phyloP scores from a whole-genome alignment of 2,888 invertebrate species.

The Cheilosia impressa region DNA sequence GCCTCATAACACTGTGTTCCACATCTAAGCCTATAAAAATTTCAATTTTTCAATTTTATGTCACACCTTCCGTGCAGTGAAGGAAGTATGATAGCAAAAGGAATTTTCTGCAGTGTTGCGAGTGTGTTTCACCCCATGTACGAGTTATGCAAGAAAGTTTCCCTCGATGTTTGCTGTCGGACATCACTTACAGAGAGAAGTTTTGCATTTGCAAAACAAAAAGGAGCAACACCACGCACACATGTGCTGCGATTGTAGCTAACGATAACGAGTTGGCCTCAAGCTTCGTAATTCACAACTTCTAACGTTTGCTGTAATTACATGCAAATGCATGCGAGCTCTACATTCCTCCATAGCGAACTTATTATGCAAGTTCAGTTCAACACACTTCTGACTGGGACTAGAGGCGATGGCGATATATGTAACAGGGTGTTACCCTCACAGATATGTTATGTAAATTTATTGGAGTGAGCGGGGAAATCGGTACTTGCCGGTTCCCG shows the following conservation, averaged over 20 bases:
- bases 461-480: not conserved
- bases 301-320: constrained; percentile 50
- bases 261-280: constrained; percentile 37
- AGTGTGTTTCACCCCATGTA: not conserved
- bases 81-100: not conserved
- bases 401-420: not conserved
- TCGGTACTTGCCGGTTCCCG: not conserved
- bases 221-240: not conserved
- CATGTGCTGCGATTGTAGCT: constrained; percentile 46
- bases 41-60: constrained; percentile 71
- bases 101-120: not conserved
- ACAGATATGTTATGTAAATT: not conserved
- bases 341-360: constrained; percentile 30
- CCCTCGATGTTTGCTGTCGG: not conserved
- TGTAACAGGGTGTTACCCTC: constrained; percentile 36
- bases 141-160: constrained; percentile 20
- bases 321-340: constrained; percentile 59
- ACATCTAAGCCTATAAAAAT: constrained; percentile 63
- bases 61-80: constrained; percentile 50
- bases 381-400: constrained; percentile 51
- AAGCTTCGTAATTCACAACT: constrained; percentile 46
- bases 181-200: constrained; percentile 23
- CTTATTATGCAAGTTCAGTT: constrained; percentile 61
- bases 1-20: constrained; percentile 34
- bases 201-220: constrained; percentile 16